Evolutionary conservation across 2,113 vertebrate genomes (phyloP).

Genomic region (Nothobranchius kuhntae): DNA sequence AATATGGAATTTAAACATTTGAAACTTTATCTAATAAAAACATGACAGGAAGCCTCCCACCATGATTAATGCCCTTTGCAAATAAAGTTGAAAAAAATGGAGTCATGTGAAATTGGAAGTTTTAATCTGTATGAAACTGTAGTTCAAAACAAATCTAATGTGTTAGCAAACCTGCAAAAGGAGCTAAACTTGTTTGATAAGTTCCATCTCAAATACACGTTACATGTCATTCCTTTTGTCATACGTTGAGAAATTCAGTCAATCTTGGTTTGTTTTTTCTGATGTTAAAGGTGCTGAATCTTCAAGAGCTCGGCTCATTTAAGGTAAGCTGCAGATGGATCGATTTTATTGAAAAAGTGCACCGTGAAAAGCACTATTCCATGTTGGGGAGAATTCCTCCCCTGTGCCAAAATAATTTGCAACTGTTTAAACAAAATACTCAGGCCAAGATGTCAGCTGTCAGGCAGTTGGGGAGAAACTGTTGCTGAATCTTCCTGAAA

Average conservation of each 20-base stretch:
- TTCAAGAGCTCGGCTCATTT: neutral
- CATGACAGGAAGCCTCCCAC: no score
- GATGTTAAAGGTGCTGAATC: neutral
- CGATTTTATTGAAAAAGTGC: constrained; percentile 6
- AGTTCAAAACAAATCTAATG: neutral
- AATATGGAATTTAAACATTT: neutral
- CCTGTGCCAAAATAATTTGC: constrained; percentile 3
- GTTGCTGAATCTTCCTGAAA: constrained; percentile 1
- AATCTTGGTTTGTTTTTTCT: neutral
- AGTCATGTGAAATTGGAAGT: neutral
- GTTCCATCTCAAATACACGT: no score
- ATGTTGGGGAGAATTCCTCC: neutral
- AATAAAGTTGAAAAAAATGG: constrained; percentile 12
- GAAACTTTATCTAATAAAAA: neutral
- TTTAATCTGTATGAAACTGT: constrained; percentile 6
- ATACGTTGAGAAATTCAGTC: neutral
- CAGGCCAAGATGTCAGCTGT: constrained; percentile 7
- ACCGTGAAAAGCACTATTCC: neutral
- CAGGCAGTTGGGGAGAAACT: neutral
- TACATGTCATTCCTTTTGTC: no score
- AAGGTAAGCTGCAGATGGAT: neutral
- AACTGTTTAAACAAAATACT: neutral
- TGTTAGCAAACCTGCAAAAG: no score
- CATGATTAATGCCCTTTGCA: no score
- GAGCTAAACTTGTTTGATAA: no score